Base-by-base conservation (phyloP, 1,140 invertebrate genomes). In the Bursaphelenchus mucronatus region DNA sequence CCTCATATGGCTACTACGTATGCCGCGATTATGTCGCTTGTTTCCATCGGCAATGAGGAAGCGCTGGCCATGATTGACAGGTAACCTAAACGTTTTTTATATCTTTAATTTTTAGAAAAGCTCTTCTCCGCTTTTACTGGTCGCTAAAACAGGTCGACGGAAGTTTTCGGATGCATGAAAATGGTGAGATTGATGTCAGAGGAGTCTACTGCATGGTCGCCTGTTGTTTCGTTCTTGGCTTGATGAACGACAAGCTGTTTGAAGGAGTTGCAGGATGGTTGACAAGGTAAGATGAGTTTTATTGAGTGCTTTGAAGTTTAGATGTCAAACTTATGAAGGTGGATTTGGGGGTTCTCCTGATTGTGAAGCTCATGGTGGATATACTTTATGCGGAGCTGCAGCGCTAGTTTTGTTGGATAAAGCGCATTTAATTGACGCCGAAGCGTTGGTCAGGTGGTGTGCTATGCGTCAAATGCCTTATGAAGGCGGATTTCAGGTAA, bases 291-390 rank as follows among this genome's bases (percentile, higher is more conserved):
- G 44, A 51, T 47, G 8, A n/a, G 11, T 15, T 15, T n/a, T 13
- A 67, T n/a, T 64, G 21, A 13, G 21, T 59, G 50, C 59, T 0
- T 71, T 52, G 13, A 68, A 17, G 70, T 71, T 45, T 66, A 88
- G 88, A 67, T 97, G 93, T 85, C 93, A 97, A 82, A 96, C 93
- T 0, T 98, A 96, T 85, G 95, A 98, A 85, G 95, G 95, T 55
- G 95, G 95, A 0, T 97, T 98, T 86, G 89, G 89, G 56, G 94
- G 92, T 0, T 88, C 86, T 76, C 94, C 94, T 17, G 91, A 90
- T 11, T 88, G 92, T 86, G 95, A 98, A 84, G 95, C 95, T 19
- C 95, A 99, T 85, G 95, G 95, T 6, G 95, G 95, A 19, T 97
- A 97, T 83, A 89, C 94, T 8, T 97, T 94, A 84, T 99, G 95